A percentile compares a stretch with the other conserved stretches of the same genome.
phyloP scores from a whole-genome alignment of 2,888 invertebrate genomes.

The Schrankia costaestrigalis region DNA sequence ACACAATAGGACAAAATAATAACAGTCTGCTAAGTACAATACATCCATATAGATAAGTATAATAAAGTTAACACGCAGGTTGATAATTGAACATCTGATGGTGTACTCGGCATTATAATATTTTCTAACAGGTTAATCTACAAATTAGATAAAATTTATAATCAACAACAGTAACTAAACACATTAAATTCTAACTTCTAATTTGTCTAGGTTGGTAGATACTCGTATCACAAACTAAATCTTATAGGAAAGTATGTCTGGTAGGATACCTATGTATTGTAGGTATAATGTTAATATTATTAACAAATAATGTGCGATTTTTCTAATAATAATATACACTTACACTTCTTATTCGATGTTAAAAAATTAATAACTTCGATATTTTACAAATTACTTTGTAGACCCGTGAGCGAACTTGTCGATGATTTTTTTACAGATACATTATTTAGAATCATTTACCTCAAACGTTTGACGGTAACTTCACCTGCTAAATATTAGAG shows the following conservation, averaged over 20 bases:
- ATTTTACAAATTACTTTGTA: slow-evolving; percentile 21
- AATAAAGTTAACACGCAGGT: slow-evolving; percentile 11
- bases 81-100: slow-evolving; percentile 15
- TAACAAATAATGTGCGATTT: slow-evolving; percentile 21
- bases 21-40: not conserved
- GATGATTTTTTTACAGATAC: slow-evolving; percentile 17
- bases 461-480: too few species aligned
- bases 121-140: slow-evolving; percentile 9
- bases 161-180: slow-evolving; percentile 22
- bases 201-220: slow-evolving; percentile 20
- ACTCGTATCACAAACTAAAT: slow-evolving; percentile 31
- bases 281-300: slow-evolving; percentile 22
- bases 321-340: slow-evolving; percentile 5
- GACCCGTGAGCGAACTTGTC: slow-evolving; percentile 64
- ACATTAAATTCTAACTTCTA: slow-evolving; percentile 22
- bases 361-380: slow-evolving; percentile 23
- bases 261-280: too few species aligned
- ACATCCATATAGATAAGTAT: not conserved
- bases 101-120: slow-evolving; percentile 7
- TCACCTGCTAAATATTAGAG: too few species aligned
- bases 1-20: slow-evolving; percentile 21
- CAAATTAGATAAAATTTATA: slow-evolving; percentile 11
- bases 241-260: slow-evolving; percentile 18
- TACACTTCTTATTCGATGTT: slow-evolving; percentile 38
- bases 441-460: slow-evolving; percentile 18